A percentile compares a stretch with the other conserved stretches of the same genome.
Conservation (phyloP, 1,140 invertebrate genomes). For the Apis cerana region DNA sequence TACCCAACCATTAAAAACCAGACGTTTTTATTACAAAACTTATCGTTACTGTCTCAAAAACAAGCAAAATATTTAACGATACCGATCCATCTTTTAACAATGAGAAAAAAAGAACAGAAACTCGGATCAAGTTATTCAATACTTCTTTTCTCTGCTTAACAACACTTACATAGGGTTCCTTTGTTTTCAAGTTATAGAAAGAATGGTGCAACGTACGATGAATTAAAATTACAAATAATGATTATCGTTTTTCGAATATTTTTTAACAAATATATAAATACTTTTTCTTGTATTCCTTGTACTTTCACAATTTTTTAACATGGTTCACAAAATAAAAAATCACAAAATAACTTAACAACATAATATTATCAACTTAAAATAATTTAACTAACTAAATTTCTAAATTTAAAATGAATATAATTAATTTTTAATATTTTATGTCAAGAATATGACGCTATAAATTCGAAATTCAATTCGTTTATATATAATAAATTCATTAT, state of each 20-base stretch:
- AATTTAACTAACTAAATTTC: background rate
- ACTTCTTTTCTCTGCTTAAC: constrained; percentile 14
- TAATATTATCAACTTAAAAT: background rate
- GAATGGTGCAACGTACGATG: background rate
- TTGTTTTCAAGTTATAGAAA: background rate
- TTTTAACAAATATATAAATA: background rate
- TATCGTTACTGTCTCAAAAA: constrained; percentile 24
- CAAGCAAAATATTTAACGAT: constrained; percentile 44
- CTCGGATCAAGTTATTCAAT: constrained; percentile 12
- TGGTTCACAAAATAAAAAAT: too few species aligned
- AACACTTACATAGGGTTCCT: constrained; percentile 1
- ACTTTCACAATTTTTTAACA: background rate
- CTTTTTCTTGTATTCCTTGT: background rate
- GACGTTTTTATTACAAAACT: constrained; percentile 21
- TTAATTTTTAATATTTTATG: background rate
- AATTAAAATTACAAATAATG: background rate
- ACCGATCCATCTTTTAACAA: constrained; percentile 36
- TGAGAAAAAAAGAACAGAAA: constrained; percentile 42
- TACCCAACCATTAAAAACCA: constrained; percentile 14
- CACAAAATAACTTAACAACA: background rate
- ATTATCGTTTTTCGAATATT: background rate
- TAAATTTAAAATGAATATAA: background rate
- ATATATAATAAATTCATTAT: background rate
- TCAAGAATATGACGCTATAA: background rate
- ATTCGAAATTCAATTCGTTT: background rate